Conservation (phyloP, 2,797 vertebrate genomes). For the Coluber constrictor region DNA sequence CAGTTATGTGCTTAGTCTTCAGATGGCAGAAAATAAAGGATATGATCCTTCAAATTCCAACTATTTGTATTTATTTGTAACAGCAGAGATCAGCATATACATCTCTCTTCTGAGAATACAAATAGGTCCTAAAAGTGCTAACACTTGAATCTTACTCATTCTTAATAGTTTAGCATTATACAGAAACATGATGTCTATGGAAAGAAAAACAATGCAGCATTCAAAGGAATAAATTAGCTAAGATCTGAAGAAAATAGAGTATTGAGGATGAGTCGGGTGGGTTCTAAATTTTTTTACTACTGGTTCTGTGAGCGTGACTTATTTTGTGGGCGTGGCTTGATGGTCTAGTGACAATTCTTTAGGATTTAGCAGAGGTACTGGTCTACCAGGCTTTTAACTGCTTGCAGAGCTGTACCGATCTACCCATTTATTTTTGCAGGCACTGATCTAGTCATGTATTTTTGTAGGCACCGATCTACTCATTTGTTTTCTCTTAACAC, state of each 20-base stretch:
- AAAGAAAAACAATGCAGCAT: not conserved
- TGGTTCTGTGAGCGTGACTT: too few species aligned
- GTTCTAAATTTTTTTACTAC: too few species aligned
- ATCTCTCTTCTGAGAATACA: not conserved
- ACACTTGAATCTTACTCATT: not conserved
- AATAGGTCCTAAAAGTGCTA: not conserved
- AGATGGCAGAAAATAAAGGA: not conserved
- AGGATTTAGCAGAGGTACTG: too few species aligned
- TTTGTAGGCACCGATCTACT: too few species aligned
- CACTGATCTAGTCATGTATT: too few species aligned
- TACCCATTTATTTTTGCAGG: too few species aligned
- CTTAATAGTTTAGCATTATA: not conserved
- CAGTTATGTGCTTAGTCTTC: not conserved
- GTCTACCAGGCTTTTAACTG: too few species aligned
- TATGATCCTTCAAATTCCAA: not conserved
- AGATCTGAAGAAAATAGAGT: not conserved
- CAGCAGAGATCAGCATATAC: not conserved
- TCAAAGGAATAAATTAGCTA: not conserved
- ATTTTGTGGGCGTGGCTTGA: too few species aligned
- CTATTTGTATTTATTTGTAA: not conserved
- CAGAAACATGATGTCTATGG: not conserved
- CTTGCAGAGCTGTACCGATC: too few species aligned
- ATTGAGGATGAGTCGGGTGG: not conserved
- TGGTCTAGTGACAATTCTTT: too few species aligned
- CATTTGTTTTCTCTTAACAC: too few species aligned